Base-by-base conservation (phyloP, 2,888 invertebrate genomes). In the Odontomyia ornata region DNA sequence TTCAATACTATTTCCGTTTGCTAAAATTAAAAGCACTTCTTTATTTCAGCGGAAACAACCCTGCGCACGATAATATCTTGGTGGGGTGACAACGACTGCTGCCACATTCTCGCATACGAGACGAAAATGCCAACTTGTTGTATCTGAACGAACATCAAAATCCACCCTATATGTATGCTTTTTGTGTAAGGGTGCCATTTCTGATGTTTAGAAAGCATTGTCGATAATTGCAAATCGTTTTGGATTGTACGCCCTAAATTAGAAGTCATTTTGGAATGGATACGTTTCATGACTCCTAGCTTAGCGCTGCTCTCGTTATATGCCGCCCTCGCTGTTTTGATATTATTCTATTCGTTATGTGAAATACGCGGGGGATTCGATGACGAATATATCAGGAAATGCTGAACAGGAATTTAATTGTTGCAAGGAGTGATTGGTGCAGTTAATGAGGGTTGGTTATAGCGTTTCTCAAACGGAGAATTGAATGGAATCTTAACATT, bases 181-280 rank as follows among this genome's bases (percentile, higher is more conserved):
- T 47, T 69, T 30, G 23, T 21, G n/a, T 11, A 4, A 21, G 69
- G 46, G 69, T 25, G 46, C 46, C 15, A 46, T 23, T 69, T 69
- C 21, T 15, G 46, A 69, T 57, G 57, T 18, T 73, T 25, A 18
- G 52, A 75, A 36, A 56, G 64, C 46, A 77, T 75, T 57, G 72
- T 47, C 65, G 60, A 77, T 77, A 77, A 77, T 75, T 75, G 77
- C 47, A 75, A 77, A 77, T 77, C 77, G 75, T 71, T 77, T 73
- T 62, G 30, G 56, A 56, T 77, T 75, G 69, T 57, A 28, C 75
- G 46, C 75, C 75, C 75, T 64, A 77, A 77, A 77, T 77, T 75
- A 75, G 46, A 77, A 77, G 75, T 75, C 43, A 71, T 52, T 30
- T 23, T 23, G 73, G 7, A 21, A 30, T 57, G 57, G 60, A 57